Percentiles rank a stretch among this genome's conserved stretches.
These are phyloP conservation scores for Blastomussa wellsi DNA, from an alignment of 92 coral and sea anemone species.

Conservation along the genomic window DNA sequence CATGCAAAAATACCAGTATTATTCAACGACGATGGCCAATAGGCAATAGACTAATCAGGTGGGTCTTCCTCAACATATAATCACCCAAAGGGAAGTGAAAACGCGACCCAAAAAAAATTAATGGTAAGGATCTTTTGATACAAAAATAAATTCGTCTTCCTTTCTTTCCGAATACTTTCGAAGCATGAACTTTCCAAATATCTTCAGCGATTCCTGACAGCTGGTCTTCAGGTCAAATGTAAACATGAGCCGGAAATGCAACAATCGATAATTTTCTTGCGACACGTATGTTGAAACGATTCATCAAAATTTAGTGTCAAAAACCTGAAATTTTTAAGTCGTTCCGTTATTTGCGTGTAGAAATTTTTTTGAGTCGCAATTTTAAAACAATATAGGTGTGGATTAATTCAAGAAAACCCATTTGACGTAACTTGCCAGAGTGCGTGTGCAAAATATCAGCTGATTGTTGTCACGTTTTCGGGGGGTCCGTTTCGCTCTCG, in stretches of 20 bases:
- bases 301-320: background rate
- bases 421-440: conserved; percentile 25
- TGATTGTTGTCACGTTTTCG: conserved; percentile 26
- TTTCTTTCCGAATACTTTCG: background rate
- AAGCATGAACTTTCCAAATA: no score
- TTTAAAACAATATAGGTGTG: conserved; percentile 14
- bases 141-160: background rate
- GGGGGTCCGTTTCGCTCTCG: background rate
- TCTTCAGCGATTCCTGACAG: background rate
- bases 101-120: background rate
- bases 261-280: background rate
- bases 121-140: background rate
- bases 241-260: conserved; percentile 20
- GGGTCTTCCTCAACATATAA: background rate
- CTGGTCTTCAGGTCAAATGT: background rate
- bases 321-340: background rate
- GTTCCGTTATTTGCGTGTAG: background rate
- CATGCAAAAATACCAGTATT: background rate
- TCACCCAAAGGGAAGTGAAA: background rate
- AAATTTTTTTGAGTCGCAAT: background rate
- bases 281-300: background rate
- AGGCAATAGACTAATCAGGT: background rate
- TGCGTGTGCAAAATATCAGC: conserved; percentile 17
- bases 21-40: no score
- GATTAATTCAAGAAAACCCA: background rate